Evolutionary conservation across 2,797 vertebrate genomes (phyloP), one percentile per base, ranked within the genome.

Genomic region (Podarcis lilfordi): DNA sequence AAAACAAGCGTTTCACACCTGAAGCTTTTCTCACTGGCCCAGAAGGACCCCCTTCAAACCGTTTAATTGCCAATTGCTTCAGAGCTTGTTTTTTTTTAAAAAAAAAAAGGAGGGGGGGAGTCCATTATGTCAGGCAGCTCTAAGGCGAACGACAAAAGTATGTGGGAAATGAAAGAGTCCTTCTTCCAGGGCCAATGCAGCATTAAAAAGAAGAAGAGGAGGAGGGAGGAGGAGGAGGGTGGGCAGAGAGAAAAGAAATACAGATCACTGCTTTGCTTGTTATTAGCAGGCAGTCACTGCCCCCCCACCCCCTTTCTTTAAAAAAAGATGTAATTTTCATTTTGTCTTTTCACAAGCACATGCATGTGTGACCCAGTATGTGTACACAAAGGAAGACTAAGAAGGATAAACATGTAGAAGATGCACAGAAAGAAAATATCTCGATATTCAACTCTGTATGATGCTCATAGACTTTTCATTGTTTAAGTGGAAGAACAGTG

Each of bases 1-100:
- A 99, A 98, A 98, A 98, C 98, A 98, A 99, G 98, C 98, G 97
- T 98, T 99, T 99, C 98, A 99, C 99, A 99, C 99, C 99, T 99
- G 99, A 99, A 99, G 98, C 98, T 98, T 98, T 99, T 98, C 98
- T 98, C 97, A 91, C 97, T 95, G 97, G 97, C 98, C 98, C 97
- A 98, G 97, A 98, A 98, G 98, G 97, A 98, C 98, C 98, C 13
- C 98, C 98, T 99, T 99, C 98, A 99, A 98, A 98, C 97, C 98
- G 98, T 99, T 99, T 99, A 99, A 99, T 99, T 99, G 98, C 98
- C 98, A 98, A 99, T 98, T 98, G 98, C 98, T 98, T 98, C 97
- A 97, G 97, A 98, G 98, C 97, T 98, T 96, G 98, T 98, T 98
- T 43, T 43, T 43, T 43, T 98, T 61, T 1, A 75, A 64, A 75